These are phyloP conservation scores for Imbricaverruca yamaguchii DNA, from an alignment of 2,888 invertebrate species.

Conservation along the genomic window DNA sequence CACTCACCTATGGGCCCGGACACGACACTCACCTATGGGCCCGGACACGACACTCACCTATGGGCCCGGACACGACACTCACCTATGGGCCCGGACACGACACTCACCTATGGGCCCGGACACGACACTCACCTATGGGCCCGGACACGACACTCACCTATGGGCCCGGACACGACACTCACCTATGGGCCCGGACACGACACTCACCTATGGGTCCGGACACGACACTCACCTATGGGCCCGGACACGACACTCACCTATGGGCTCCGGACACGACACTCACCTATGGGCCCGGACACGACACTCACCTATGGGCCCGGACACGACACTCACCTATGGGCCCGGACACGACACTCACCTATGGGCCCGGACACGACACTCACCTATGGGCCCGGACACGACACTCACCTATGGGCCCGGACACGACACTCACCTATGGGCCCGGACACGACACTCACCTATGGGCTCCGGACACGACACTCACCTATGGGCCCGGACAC, in stretches of 20 bases:
- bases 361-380: constrained; percentile 48
- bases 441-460: constrained; percentile 50
- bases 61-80: constrained; percentile 44
- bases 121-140: constrained; percentile 58
- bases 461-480: constrained; percentile 47
- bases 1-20: constrained; percentile 58
- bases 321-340: constrained; percentile 58
- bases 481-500: constrained; percentile 57
- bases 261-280: constrained; percentile 44
- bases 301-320: constrained; percentile 58
- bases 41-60: constrained; percentile 53
- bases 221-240: constrained; percentile 58
- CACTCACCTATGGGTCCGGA: constrained; percentile 58
- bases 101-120: constrained; percentile 58
- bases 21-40: constrained; percentile 58
- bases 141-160: constrained; percentile 53
- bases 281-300: constrained; percentile 56
- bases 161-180: constrained; percentile 44
- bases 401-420: constrained; percentile 58
- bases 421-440: constrained; percentile 58
- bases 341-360: constrained; percentile 50
- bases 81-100: constrained; percentile 56
- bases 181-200: constrained; percentile 56
- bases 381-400: constrained; percentile 56
- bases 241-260: constrained; percentile 53